Evolutionary conservation across 2,113 vertebrate genomes (phyloP).

Genomic region (Psettodes erumei): DNA sequence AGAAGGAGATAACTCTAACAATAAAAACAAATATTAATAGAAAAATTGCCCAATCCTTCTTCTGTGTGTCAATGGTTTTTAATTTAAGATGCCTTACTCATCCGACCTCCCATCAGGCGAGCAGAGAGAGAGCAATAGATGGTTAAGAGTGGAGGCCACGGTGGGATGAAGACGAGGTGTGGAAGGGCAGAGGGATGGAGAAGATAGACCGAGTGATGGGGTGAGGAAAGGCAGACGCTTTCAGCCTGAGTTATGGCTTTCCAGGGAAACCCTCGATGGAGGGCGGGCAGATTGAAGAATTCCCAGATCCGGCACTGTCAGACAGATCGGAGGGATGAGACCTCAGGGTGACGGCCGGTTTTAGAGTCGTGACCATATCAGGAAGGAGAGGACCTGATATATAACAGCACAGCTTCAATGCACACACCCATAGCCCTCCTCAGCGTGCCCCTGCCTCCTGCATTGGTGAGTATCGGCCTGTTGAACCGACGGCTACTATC

Average conservation of each 20-base stretch:
- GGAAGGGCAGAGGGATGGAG: conserved; percentile 10
- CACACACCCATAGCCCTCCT: conserved; percentile 34
- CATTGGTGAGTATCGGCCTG: conserved; percentile 53
- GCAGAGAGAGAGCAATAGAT: conserved; percentile 2
- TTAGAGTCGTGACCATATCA: conserved; percentile 68
- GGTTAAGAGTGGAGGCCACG: conserved; percentile 9
- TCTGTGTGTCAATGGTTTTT: conserved; percentile 12
- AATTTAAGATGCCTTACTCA: conserved; percentile 44
- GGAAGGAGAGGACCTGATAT: conserved; percentile 50
- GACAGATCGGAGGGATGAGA: conserved; percentile 41
- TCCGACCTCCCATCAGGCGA: conserved; percentile 11
- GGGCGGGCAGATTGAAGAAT: conserved; percentile 55
- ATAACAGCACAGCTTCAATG: conserved; percentile 42
- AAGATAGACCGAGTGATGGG: not conserved
- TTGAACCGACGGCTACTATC: not conserved
- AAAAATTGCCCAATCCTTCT: not conserved
- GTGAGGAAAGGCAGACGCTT: conserved; percentile 40
- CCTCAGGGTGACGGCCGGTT: conserved; percentile 64
- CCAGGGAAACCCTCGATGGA: conserved; percentile 62
- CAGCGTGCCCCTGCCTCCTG: conserved; percentile 31
- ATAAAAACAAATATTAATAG: not conserved
- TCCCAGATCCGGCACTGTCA: conserved; percentile 48
- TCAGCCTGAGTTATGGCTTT: conserved; percentile 44
- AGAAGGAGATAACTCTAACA: not conserved
- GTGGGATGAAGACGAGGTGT: conserved; percentile 20